These are phyloP conservation scores for Spongia lamella DNA, from an alignment of 37 sponge, comb jelly and placozoan genomes.

Conservation along the genomic window DNA sequence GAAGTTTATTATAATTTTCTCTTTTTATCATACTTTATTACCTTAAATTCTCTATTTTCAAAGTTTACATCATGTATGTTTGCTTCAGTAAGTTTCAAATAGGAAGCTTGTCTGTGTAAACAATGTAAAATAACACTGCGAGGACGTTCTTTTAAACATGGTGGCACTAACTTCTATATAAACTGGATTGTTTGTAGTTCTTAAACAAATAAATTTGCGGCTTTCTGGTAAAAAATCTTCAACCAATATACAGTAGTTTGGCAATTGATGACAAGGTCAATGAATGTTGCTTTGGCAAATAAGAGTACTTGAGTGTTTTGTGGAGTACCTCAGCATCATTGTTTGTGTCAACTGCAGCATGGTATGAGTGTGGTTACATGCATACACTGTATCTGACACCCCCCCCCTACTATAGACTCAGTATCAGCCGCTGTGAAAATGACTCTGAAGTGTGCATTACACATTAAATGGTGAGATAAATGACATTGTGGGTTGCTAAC, in stretches of 20 bases:
- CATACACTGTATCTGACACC: too few species aligned
- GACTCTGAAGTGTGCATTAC: too few species aligned
- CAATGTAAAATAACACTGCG: not conserved
- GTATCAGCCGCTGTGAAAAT: too few species aligned
- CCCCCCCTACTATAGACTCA: too few species aligned
- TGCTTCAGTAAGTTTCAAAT: not conserved
- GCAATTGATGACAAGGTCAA: slow-evolving; percentile 7
- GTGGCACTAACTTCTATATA: slow-evolving; percentile 7
- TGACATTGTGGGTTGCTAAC: too few species aligned
- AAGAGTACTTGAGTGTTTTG: slow-evolving; percentile 4
- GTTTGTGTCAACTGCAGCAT: slow-evolving; percentile 21
- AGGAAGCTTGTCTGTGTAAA: slow-evolving; percentile 8
- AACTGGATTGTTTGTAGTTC: slow-evolving; percentile 29
- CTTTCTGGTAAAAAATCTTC: slow-evolving; percentile 4
- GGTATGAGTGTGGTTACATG: too few species aligned
- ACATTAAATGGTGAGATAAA: too few species aligned
- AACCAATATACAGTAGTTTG: not conserved
- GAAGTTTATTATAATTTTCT: too few species aligned
- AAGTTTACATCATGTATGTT: not conserved
- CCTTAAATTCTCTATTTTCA: too few species aligned
- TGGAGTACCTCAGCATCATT: slow-evolving; percentile 13
- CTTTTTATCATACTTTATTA: too few species aligned
- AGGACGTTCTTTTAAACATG: slow-evolving; percentile 10
- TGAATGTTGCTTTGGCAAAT: not conserved
- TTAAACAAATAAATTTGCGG: slow-evolving; percentile 10